phyloP scores from a whole-genome alignment of 1,140 invertebrate genomes.

The Drosophila watanabei region DNA sequence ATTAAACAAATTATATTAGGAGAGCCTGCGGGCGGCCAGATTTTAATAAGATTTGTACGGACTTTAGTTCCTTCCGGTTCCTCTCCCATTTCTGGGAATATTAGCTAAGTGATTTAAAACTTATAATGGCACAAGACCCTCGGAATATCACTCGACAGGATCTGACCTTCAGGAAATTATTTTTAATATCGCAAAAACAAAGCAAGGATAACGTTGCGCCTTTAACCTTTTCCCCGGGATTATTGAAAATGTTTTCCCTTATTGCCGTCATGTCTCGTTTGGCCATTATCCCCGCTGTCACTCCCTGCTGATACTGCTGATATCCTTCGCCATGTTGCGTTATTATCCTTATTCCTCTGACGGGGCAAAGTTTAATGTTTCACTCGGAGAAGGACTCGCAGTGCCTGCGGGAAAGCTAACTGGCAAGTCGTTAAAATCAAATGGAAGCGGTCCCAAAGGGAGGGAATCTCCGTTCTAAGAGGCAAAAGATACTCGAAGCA shows the following conservation, averaged over 20 bases:
- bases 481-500: background rate
- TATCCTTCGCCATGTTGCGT: constrained; percentile 20
- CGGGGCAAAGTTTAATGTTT: constrained; percentile 54
- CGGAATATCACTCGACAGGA: background rate
- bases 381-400: constrained; percentile 20
- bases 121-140: background rate
- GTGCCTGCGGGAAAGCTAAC: constrained; percentile 40
- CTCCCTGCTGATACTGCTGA: constrained; percentile 10
- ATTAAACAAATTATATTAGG: constrained; percentile 40
- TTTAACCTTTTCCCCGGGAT: constrained; percentile 14
- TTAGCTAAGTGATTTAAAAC: background rate
- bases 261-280: constrained; percentile 43
- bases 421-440: constrained; percentile 50
- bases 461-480: background rate
- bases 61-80: background rate
- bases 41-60: background rate
- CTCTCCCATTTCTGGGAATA: background rate
- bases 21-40: too few relatives aligned
- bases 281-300: constrained; percentile 37
- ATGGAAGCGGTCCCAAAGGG: constrained; percentile 31
- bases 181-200: constrained; percentile 16
- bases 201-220: background rate
- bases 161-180: constrained; percentile 4
- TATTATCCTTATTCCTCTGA: constrained; percentile 20
- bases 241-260: constrained; percentile 47